Evolutionary conservation across 2,113 vertebrate species (phyloP).

Genomic region (Proterorhinus semilunaris): DNA sequence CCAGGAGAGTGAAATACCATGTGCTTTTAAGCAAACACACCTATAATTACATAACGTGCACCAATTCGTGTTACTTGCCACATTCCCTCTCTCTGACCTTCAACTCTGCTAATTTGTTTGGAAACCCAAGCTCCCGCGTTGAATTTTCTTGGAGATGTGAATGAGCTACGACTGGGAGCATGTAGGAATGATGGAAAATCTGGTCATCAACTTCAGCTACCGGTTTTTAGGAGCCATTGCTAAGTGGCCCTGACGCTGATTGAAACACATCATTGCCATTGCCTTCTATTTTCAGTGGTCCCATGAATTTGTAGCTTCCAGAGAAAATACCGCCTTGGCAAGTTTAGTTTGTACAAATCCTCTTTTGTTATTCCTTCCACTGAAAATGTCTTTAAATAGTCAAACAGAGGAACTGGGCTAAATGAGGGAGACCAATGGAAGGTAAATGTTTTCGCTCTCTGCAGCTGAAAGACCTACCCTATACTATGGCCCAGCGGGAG

Average conservation of each 20-base stretch:
- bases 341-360: constrained; percentile 22
- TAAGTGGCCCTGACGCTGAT: constrained; percentile 13
- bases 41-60: constrained; percentile 56
- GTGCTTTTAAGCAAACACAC: constrained; percentile 30
- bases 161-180: constrained; percentile 17
- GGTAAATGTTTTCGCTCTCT: constrained; percentile 49
- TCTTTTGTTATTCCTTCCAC: constrained; percentile 23
- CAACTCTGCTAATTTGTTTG: constrained; percentile 57
- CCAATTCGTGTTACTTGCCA: constrained; percentile 57
- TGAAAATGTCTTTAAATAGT: constrained; percentile 45
- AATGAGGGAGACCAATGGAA: constrained; percentile 29
- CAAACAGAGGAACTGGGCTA: constrained; percentile 22
- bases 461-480: constrained; percentile 2
- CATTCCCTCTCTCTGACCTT: constrained; percentile 56
- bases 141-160: constrained; percentile 49
- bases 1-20: constrained; percentile 28
- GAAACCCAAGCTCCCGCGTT: constrained; percentile 46
- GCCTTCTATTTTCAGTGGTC: constrained; percentile 16
- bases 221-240: constrained; percentile 23
- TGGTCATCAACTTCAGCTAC: constrained; percentile 22
- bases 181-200: constrained; percentile 36
- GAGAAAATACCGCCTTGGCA: constrained; percentile 21
- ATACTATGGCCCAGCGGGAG: constrained; percentile 28
- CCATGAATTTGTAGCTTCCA: constrained; percentile 10
- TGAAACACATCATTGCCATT: constrained; percentile 2